Base-by-base conservation (phyloP, 1,140 invertebrate species). In the Lanistes nyassanus region DNA sequence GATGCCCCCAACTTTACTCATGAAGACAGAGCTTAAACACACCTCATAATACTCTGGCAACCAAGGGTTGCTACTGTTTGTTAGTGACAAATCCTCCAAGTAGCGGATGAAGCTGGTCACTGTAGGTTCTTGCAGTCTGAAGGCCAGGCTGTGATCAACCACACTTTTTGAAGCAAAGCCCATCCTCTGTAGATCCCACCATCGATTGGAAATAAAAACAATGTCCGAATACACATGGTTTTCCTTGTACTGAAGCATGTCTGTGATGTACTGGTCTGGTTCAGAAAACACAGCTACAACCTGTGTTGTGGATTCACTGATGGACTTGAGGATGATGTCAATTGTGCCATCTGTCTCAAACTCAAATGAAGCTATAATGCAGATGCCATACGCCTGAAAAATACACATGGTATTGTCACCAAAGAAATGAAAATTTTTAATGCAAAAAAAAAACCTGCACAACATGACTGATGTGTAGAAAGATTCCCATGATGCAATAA, bases 261-360 rank as follows among this genome's bases (percentile, higher is more conserved):
- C 78, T 60, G 76, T 65, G 19, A 87, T 79, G 67, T 87, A 83
- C 5, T 42, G 56, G 56, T 84, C 81, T 19, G 83, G 81, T 29
- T 84, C 82, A 0, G 82, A 74, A 77, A 88, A 88, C 1, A 88
- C 85, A n/a, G 83, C 83, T 11, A 88, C 86, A 39, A 86, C 78
- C 51, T 83, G 76, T 2, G 83, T 86, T 9, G 82, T 80, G 34
- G 83, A 83, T 31, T 78, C 60, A 5, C 62, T 64, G 34, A 88
- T 80, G 21, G 83, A 81, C 23, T 76, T 55, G 9, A 87, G 73
- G 31, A 88, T 80, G 0, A 82, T 73, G 3, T 79, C 76, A 60
- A 79, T 76, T 26, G 68, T 69, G 11, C 86, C 86, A 76, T 87
- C 86, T 16, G 84, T 86, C 9, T 71, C 81, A 80, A 88, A 85